Base-by-base conservation (phyloP, 30 jellyfish, hydroid and myxozoan species). In the Hydractinia symbiolongicarpus region DNA sequence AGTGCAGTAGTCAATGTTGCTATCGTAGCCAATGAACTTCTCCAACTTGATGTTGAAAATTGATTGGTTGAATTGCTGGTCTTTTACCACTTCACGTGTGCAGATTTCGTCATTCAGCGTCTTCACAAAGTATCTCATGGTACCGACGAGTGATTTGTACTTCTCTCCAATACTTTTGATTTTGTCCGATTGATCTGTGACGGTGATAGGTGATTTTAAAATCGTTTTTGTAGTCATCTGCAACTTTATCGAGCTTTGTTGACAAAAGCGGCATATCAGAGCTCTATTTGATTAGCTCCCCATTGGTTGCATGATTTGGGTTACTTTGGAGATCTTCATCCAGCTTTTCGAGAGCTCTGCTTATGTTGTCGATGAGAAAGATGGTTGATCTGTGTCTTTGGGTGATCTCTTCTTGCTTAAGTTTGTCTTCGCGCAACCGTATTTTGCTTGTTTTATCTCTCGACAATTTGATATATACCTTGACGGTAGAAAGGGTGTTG, bases 41-140 rank as follows among this genome's bases (percentile, higher is more conserved):
- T 72, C 72, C 50, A 72, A 54, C 51, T 54, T 72, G 54, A 72
- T 72, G 81, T 72, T 72, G 54, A 72, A 73, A 1, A 19, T 72
- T 72, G 81, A 72, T 4, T 72, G 44, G 54, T 54, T 72, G 72
- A 72, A 13, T 17, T 10, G 81, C 11, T 72, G n/a, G n/a, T 72
- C 66, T 51, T 72, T 72, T 7, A 1, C 50, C 17, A 58, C 19
- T 13, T 58, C 69, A 8, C n/a, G 66, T 17, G 30, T 66, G 51
- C 68, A 11, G 10, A 17, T 21, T 8, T 72, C n/a, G 15, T 17
- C 10, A 51, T 72, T 51, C 51, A 72, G 51, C 67, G n/a, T 17
- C 50, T 30, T 54, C 19, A 54, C 54, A 51, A 17, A 72, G n/a
- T 21, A 4, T 72, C 44, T 17, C 72, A 1, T 72, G 11, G 51